Evolutionary conservation across 2,797 vertebrate species (phyloP).

Genomic region (Spondyliosoma cantharus): DNA sequence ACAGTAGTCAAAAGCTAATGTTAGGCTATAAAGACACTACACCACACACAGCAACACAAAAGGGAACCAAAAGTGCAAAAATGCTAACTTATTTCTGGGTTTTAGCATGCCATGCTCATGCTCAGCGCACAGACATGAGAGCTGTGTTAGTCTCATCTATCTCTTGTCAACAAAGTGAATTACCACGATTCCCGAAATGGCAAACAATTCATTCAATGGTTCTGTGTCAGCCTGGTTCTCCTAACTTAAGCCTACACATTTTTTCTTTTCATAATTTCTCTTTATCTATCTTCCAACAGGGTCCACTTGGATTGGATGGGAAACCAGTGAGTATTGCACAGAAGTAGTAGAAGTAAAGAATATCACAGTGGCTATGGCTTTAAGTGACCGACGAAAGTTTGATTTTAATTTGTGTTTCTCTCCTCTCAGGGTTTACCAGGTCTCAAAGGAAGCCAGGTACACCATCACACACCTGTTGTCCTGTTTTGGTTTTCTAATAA

Average conservation of each 20-base stretch:
- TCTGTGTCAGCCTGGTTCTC: constrained; percentile 18
- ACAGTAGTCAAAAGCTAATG: background rate
- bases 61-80: no score
- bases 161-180: constrained; percentile 13
- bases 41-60: no score
- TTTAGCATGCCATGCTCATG: no score
- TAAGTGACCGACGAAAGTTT: constrained; percentile 5
- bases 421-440: constrained; percentile 81
- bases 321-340: constrained; percentile 92
- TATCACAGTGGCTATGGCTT: background rate
- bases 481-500: constrained; percentile 26
- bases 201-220: background rate
- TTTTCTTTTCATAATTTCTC: constrained; percentile 23
- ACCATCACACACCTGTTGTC: constrained; percentile 29
- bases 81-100: no score
- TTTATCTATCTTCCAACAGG: constrained; percentile 81
- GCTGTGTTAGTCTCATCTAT: background rate
- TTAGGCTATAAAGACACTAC: background rate
- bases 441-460: constrained; percentile 85
- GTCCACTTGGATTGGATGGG: constrained; percentile 95
- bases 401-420: constrained; percentile 35
- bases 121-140: background rate
- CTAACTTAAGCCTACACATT: constrained; percentile 23
- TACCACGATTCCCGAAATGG: constrained; percentile 1
- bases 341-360: background rate